Evolutionary conservation across 1,140 invertebrate genomes (phyloP), one percentile per base, ranked within the genome.

Genomic region (Metaphire vulgaris): DNA sequence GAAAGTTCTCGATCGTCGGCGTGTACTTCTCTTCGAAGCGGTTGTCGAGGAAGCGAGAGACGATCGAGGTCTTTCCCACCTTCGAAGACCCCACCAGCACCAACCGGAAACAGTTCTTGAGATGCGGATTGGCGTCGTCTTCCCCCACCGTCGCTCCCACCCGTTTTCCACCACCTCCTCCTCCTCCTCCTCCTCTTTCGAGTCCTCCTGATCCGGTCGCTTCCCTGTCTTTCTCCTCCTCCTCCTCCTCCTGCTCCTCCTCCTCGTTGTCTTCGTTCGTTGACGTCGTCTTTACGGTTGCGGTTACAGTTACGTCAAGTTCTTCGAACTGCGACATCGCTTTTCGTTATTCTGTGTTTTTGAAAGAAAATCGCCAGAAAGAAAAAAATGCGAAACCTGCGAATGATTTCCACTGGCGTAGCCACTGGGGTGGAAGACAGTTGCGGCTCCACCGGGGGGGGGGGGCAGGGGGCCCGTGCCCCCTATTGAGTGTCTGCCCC

Each of bases 1-100:
- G 92, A 83, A 94, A 94, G 85, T 94, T 92, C 86, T 95, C 93
- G 78, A 95, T 94, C 69, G 93, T 95, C n/a, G 93, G 92, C 12
- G 92, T 92, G 84, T 95, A 95, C 80, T 90, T 90, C 79, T 94
- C 92, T 80, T 93, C 91, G 81, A 92, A 94, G 82, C 91, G 92
- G 77, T 91, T 92, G 79, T 91, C 90, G 41, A 95, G 87, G 85
- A 95, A 94, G 82, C 93, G 83, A 76, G 87, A 84, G 69, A 90
- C 89, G 80, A 90, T 86, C 68, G 89, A 86, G 6, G 89, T 89
- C 80, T 90, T 90, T 65, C 89, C 89, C 15, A 89, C 89, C 76
- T 88, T 85, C 0, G 89, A 26, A n/a, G n/a, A n/a, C n/a, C n/a
- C n/a, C n/a, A n/a, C n/a, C n/a, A n/a, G n/a, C n/a, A n/a, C n/a